Evolutionary conservation across 2,113 vertebrate genomes (phyloP).

Genomic region (Pholis gunnellus): DNA sequence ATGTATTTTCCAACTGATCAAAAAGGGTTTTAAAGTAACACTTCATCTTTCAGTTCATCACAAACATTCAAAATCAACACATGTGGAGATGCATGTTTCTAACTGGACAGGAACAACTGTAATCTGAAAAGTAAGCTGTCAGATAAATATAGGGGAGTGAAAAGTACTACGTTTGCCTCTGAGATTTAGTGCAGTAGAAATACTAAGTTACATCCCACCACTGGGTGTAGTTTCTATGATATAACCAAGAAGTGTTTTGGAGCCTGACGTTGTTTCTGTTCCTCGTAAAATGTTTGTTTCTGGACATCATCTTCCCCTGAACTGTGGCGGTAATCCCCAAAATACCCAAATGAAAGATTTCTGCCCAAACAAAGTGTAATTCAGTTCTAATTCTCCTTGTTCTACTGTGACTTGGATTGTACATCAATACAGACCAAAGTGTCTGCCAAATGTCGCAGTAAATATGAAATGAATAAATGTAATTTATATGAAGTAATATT

Average conservation of each 20-base stretch:
- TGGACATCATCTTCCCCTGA: slow-evolving; percentile 35
- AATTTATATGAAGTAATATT: slow-evolving; percentile 32
- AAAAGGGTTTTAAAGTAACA: not conserved
- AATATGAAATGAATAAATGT: slow-evolving; percentile 41
- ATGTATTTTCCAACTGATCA: not conserved
- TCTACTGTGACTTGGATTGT: slow-evolving; percentile 33
- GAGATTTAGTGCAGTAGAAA: not conserved
- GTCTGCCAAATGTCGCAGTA: slow-evolving; percentile 9
- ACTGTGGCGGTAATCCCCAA: slow-evolving; percentile 25
- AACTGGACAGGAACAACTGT: not conserved
- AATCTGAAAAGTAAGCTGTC: slow-evolving; percentile 3
- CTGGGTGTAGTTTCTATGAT: not conserved
- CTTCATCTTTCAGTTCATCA: not conserved
- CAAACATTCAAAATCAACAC: not conserved
- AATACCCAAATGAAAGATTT: slow-evolving; percentile 29
- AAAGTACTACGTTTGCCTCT: not conserved
- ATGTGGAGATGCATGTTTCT: not conserved
- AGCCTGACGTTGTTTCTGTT: slow-evolving; percentile 26
- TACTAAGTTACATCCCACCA: not conserved
- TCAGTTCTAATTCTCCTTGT: slow-evolving; percentile 9
- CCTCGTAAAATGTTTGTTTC: slow-evolving; percentile 25
- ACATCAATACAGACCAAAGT: slow-evolving; percentile 5
- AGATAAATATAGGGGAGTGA: not conserved
- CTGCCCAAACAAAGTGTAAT: slow-evolving; percentile 30
- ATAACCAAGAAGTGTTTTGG: not conserved